phyloP scores from a whole-genome alignment of 1,140 invertebrate species.

The Asbolus verrucosus region DNA sequence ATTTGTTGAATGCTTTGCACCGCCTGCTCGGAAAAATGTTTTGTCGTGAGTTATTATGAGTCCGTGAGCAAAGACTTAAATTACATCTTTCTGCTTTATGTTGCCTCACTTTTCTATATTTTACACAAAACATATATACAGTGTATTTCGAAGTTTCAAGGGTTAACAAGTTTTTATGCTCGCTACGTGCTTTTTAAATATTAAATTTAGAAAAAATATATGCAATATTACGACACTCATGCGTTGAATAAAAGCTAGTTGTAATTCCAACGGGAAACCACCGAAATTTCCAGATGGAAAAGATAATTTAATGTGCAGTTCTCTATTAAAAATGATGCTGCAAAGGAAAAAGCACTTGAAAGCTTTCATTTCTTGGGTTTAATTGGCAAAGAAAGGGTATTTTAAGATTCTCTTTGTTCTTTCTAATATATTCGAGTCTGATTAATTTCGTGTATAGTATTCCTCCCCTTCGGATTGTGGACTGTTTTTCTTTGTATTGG shows the following conservation, averaged over 20 bases:
- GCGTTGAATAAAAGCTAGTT: no score
- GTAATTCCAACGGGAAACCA: no score
- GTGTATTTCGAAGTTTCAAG: constrained; percentile 38
- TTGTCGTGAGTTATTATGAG: constrained; percentile 47
- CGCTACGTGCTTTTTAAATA: constrained; percentile 24
- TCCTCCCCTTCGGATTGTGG: neutral
- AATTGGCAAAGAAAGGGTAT: no score
- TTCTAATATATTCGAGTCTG: neutral
- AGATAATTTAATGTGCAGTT: constrained; percentile 22
- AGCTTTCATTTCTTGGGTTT: neutral
- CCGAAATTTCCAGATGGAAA: constrained; percentile 4
- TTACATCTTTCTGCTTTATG: constrained; percentile 44
- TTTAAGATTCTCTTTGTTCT: constrained; percentile 1
- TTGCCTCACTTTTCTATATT: constrained; percentile 35
- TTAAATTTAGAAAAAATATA: constrained; percentile 20
- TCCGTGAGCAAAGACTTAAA: constrained; percentile 47
- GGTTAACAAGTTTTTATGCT: constrained; percentile 32
- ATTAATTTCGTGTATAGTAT: constrained; percentile 15
- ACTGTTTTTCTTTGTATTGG: neutral
- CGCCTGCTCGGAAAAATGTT: constrained; percentile 47
- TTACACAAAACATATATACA: constrained; percentile 38
- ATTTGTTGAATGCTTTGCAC: constrained; percentile 46
- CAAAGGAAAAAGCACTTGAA: constrained; percentile 8
- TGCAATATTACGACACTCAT: neutral
- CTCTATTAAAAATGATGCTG: no score